These are phyloP conservation scores for Drosophila pallidifrons DNA, from an alignment of 1,140 invertebrate species.

Conservation along the genomic window DNA sequence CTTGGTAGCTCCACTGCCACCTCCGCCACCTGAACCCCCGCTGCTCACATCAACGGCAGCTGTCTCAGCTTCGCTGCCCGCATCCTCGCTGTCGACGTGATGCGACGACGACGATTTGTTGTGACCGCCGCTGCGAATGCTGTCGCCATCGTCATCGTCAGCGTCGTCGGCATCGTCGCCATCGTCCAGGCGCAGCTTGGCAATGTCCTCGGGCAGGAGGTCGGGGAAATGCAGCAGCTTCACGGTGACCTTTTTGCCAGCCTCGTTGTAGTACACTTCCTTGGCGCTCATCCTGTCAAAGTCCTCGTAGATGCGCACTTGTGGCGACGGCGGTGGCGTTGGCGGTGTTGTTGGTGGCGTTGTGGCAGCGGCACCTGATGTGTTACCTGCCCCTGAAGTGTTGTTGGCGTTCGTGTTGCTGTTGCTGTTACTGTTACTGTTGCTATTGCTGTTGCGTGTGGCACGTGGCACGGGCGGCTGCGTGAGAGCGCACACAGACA, in stretches of 20 bases:
- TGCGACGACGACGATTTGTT: slow-evolving; percentile 2
- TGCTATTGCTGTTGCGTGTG: slow-evolving; percentile 24
- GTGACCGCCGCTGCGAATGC: neutral
- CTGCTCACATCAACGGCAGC: neutral
- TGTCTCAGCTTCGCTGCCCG: slow-evolving; percentile 56
- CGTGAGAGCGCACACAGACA: slow-evolving; percentile 73
- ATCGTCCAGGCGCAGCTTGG: slow-evolving; percentile 77
- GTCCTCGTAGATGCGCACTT: slow-evolving; percentile 84
- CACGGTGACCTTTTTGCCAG: slow-evolving; percentile 82
- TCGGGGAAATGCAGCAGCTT: slow-evolving; percentile 83
- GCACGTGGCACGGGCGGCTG: slow-evolving; percentile 46
- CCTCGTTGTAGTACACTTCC: slow-evolving; percentile 84
- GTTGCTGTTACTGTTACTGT: slow-evolving; percentile 20
- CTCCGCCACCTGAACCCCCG: neutral
- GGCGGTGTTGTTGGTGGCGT: slow-evolving; percentile 46
- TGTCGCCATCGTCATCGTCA: slow-evolving; percentile 34
- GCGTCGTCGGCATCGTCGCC: slow-evolving; percentile 42
- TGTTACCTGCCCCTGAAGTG: neutral
- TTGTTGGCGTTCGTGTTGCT: slow-evolving; percentile 31
- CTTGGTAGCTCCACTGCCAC: slow-evolving; percentile 37
- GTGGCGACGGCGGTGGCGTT: slow-evolving; percentile 69
- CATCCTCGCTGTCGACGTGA: slow-evolving; percentile 59
- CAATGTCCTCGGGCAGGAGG: slow-evolving; percentile 77
- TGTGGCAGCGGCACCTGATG: neutral
- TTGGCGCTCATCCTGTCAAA: slow-evolving; percentile 85